These are phyloP conservation scores for Drosophila monieri DNA, from an alignment of 2,888 invertebrate species.

Conservation along the genomic window DNA sequence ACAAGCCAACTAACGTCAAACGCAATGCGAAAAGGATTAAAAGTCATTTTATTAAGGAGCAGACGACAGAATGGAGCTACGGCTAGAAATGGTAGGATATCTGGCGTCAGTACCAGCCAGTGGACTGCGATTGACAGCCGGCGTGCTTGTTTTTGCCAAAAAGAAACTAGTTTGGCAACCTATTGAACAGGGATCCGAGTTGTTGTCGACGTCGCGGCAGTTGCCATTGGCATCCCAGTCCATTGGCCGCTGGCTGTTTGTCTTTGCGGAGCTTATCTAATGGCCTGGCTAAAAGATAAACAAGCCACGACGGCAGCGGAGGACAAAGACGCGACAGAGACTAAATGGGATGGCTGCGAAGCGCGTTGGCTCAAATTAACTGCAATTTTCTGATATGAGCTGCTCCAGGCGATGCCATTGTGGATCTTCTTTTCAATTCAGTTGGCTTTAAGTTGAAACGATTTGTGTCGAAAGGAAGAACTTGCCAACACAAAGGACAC, in stretches of 20 bases:
- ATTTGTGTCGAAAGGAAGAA: not conserved
- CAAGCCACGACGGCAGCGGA: conserved; percentile 56
- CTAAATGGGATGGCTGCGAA: conserved; percentile 54
- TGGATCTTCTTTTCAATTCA: not conserved
- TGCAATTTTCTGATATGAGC: conserved; percentile 67
- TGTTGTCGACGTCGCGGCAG: conserved; percentile 26
- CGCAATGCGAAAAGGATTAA: conserved; percentile 81
- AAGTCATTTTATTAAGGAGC: conserved; percentile 75
- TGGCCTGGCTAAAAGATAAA: conserved; percentile 71
- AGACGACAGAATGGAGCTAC: conserved; percentile 37
- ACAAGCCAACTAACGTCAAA: conserved; percentile 69
- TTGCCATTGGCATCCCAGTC: conserved; percentile 41
- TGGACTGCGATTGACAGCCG: conserved; percentile 44
- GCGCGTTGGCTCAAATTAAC: conserved; percentile 78
- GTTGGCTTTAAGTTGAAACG: conserved; percentile 4
- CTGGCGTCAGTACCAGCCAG: conserved; percentile 36
- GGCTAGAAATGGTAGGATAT: not conserved
- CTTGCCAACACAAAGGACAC: not conserved
- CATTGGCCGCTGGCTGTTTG: conserved; percentile 67
- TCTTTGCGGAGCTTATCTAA: conserved; percentile 74
- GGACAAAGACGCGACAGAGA: conserved; percentile 23
- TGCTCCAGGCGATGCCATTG: conserved; percentile 23
- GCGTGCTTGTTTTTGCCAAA: conserved; percentile 60
- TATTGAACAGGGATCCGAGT: conserved; percentile 50
- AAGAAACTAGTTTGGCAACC: conserved; percentile 64